A percentile compares a stretch with the other conserved stretches of the same genome.
phyloP scores from a whole-genome alignment of 2,888 invertebrate genomes.

The Xestia sexstrigata region DNA sequence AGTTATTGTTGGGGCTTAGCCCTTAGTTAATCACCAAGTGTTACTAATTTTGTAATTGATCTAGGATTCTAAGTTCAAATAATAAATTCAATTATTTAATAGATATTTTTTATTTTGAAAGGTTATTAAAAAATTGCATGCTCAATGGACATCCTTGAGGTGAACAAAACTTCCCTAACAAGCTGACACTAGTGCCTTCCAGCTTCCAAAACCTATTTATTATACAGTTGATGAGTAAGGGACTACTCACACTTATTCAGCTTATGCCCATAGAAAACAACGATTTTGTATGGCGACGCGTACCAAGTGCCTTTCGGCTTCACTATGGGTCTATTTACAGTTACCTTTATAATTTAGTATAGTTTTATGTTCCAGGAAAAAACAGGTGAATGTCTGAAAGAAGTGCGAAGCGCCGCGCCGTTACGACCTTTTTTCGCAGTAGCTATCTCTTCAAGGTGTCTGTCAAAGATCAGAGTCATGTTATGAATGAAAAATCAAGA shows the following conservation, averaged over 20 bases:
- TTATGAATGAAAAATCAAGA: background rate
- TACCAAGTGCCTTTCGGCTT: too few species aligned
- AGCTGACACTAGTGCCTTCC: background rate
- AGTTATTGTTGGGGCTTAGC: constrained; percentile 34
- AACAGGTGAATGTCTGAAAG: too few species aligned
- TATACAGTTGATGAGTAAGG: background rate
- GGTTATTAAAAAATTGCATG: background rate
- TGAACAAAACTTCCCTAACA: background rate
- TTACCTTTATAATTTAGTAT: too few species aligned
- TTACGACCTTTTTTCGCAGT: too few species aligned
- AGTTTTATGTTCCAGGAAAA: too few species aligned
- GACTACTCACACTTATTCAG: too few species aligned
- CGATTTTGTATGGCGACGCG: too few species aligned
- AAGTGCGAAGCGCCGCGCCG: too few species aligned
- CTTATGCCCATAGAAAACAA: too few species aligned
- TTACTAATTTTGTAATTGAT: constrained; percentile 50
- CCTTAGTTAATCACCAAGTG: constrained; percentile 31
- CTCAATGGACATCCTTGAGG: background rate
- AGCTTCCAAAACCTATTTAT: background rate
- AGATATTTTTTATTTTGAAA: constrained; percentile 20
- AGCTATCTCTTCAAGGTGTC: background rate
- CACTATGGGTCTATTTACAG: too few species aligned
- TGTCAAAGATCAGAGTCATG: background rate
- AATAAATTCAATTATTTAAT: constrained; percentile 21
- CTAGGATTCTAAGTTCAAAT: background rate